phyloP scores from a whole-genome alignment of 2,888 invertebrate genomes.

The Dusona sp. region DNA sequence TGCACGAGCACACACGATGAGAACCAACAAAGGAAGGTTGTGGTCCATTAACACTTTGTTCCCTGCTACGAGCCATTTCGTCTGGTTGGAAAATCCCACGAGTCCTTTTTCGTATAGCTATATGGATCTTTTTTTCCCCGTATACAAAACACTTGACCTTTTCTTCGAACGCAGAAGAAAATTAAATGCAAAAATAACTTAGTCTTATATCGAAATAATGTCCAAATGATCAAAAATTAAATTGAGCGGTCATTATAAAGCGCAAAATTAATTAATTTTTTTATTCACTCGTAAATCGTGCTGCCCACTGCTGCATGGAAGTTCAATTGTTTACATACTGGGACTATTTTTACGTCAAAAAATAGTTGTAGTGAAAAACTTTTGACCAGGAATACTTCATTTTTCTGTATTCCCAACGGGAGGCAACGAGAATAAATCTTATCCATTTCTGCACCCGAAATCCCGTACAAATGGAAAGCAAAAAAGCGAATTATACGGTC shows the following conservation, averaged over 20 bases:
- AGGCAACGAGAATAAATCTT: neutral
- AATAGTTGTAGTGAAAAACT: neutral
- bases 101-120: neutral
- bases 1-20: slow-evolving; percentile 40
- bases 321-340: neutral
- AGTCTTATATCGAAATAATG: neutral
- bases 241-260: neutral
- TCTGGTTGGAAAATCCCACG: slow-evolving; percentile 8
- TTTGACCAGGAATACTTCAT: neutral
- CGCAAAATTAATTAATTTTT: neutral
- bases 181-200: neutral
- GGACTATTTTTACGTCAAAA: neutral
- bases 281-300: neutral
- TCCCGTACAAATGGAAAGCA: neutral
- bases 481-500: neutral
- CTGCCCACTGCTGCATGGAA: neutral
- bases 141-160: slow-evolving; percentile 4
- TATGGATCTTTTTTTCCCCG: neutral
- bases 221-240: neutral
- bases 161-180: neutral
- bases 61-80: slow-evolving; percentile 33
- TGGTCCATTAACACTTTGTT: slow-evolving; percentile 61
- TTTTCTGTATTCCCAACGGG: neutral
- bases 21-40: slow-evolving; percentile 52
- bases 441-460: neutral